Evolutionary conservation across 2,113 vertebrate species (phyloP).

Genomic region (Ranitomeya imitator): DNA sequence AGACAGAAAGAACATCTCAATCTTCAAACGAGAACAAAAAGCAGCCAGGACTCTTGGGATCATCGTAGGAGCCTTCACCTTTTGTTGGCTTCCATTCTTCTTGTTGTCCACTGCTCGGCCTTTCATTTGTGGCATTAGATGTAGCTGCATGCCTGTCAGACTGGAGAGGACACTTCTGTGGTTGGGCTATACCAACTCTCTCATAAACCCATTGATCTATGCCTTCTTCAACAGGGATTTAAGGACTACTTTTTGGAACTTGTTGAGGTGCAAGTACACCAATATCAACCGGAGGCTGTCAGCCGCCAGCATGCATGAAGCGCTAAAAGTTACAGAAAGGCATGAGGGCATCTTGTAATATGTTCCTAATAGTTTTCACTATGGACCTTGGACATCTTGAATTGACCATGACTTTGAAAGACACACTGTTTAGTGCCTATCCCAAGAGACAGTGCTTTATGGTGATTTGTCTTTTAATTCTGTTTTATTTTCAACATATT

Average conservation of each 20-base stretch:
- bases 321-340: constrained; percentile 73
- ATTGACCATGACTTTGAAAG: constrained; percentile 20
- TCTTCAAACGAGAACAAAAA: constrained; percentile 77
- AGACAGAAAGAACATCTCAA: constrained; percentile 75
- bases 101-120: constrained; percentile 72
- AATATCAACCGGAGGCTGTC: constrained; percentile 77
- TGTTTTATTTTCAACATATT: constrained; percentile 18
- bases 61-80: constrained; percentile 71
- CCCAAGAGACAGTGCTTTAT: constrained; percentile 20
- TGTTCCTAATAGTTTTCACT: not conserved
- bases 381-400: not conserved
- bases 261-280: constrained; percentile 73
- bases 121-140: constrained; percentile 72
- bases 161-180: constrained; percentile 75
- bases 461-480: constrained; percentile 14
- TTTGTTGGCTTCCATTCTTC: constrained; percentile 77
- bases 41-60: constrained; percentile 74
- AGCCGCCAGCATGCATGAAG: constrained; percentile 74
- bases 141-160: constrained; percentile 73
- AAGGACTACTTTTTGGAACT: constrained; percentile 77
- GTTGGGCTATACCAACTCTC: constrained; percentile 76
- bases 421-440: constrained; percentile 47
- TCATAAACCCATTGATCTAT: constrained; percentile 76
- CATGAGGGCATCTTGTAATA: constrained; percentile 70
- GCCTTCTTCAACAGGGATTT: constrained; percentile 76